phyloP scores from a whole-genome alignment of 2,888 invertebrate genomes.

The Euclidia mi region DNA sequence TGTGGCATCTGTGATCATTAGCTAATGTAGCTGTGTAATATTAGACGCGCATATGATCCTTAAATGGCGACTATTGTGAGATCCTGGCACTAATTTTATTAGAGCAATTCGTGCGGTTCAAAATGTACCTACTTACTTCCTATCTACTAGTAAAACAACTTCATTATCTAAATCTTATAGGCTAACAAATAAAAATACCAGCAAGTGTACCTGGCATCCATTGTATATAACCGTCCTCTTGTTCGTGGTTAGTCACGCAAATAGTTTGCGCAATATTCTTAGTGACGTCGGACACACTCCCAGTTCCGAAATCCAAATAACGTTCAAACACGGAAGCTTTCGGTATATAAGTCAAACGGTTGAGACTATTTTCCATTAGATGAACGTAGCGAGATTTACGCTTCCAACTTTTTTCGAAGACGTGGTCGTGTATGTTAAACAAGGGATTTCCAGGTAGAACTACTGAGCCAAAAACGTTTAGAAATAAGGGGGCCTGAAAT shows the following conservation, averaged over 20 bases:
- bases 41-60: too few relatives aligned
- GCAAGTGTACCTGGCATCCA: slow-evolving; percentile 88
- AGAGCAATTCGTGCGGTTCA: too few relatives aligned
- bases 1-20: too few relatives aligned
- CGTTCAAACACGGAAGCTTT: slow-evolving; percentile 81
- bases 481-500: slow-evolving; percentile 78
- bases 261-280: slow-evolving; percentile 83
- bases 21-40: too few relatives aligned
- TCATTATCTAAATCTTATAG: neutral
- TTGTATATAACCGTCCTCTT: slow-evolving; percentile 79
- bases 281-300: slow-evolving; percentile 74
- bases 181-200: too few relatives aligned
- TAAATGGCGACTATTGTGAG: too few relatives aligned
- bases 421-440: slow-evolving; percentile 72
- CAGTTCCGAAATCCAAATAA: slow-evolving; percentile 82
- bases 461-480: slow-evolving; percentile 76
- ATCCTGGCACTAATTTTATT: too few relatives aligned
- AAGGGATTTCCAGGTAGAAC: slow-evolving; percentile 73
- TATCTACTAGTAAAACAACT: too few relatives aligned
- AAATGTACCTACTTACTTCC: too few relatives aligned
- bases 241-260: slow-evolving; percentile 82
- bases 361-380: slow-evolving; percentile 84
- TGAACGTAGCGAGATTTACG: slow-evolving; percentile 71
- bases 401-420: slow-evolving; percentile 74
- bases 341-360: slow-evolving; percentile 75